Base-by-base conservation (phyloP, 2,113 vertebrate species). In the Opisthocomus hoazin region DNA sequence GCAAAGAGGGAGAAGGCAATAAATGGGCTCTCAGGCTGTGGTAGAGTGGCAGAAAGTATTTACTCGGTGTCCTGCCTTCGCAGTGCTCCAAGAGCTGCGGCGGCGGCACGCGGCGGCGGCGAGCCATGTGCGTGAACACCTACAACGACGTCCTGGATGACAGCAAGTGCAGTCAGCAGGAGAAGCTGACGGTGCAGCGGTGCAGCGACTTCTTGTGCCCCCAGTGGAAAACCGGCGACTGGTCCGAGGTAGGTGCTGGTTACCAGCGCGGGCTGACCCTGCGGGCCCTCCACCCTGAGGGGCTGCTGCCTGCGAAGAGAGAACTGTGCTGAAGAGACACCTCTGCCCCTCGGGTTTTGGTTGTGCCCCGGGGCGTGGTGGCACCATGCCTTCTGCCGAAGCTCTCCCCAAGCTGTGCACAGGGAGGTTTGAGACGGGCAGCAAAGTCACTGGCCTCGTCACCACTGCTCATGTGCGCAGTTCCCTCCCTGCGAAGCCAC, bases 21-120 rank as follows among this genome's bases (percentile, higher is more conserved):
- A 66, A 78, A 51, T 5, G 51, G 45, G 29, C 27, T 58, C 10
- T 54, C 3, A 0, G 24, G 46, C 32, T 2, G 1, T 21, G 48
- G 17, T 8, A 17, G 48, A 39, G 61, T 11, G 53, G 39, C 56
- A 75, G 76, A 64, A 69, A 20, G 21, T 6, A 8, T 24, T 85
- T 61, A 17, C 11, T 37, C 20, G 2, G 6, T 15, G 15, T 84
- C 23, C 96, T 61, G 95, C 91, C 48, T 23, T 71, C 58, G 3
- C 94, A 99, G 99, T 99, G 99, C 97, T 99, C 99, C 43, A 99
- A 99, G 95, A 99, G 98, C 97, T 99, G 99, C 2, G 99, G 98
- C 2, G 98, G 98, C 21, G 99, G 99, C 68, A 98, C 97, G 6
- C 98, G 98, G 58, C 98, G 98, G 41, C 98, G 99, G 75, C 98